A percentile compares a stretch with the other conserved stretches of the same genome.
Evolutionary conservation across 1,140 invertebrate species (phyloP).

Genomic region (Zaprionus davidi): DNA sequence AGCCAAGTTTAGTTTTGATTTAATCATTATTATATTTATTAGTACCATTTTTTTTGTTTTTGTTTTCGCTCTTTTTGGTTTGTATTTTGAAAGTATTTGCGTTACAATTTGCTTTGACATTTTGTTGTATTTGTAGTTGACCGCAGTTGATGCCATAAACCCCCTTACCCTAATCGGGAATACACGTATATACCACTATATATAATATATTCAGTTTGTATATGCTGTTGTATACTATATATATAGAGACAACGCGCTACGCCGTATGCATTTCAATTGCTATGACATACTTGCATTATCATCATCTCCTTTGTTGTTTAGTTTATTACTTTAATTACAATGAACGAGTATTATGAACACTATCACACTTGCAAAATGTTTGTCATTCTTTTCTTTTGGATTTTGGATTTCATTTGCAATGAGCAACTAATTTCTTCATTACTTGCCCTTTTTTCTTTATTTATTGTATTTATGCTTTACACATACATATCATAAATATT

Average conservation of each 20-base stretch:
- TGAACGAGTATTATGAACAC: conserved; percentile 82
- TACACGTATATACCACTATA: conserved; percentile 9
- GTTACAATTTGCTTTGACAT: conserved; percentile 43
- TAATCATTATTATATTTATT: conserved; percentile 59
- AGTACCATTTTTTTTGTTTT: conserved; percentile 40
- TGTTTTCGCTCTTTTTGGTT: conserved; percentile 24
- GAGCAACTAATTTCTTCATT: conserved; percentile 59
- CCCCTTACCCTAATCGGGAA: conserved; percentile 31
- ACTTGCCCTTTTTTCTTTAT: conserved; percentile 48
- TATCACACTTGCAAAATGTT: conserved; percentile 82
- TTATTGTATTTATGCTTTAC: conserved; percentile 72
- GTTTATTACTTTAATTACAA: conserved; percentile 75
- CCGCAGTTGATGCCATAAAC: conserved; percentile 9
- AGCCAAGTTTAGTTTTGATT: conserved; percentile 35
- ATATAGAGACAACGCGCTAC: conserved; percentile 28
- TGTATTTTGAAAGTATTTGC: conserved; percentile 54
- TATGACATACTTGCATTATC: conserved; percentile 30
- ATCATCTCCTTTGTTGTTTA: conserved; percentile 21
- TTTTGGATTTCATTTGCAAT: conserved; percentile 55
- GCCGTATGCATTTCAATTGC: conserved; percentile 38
- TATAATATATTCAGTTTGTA: conserved; percentile 17
- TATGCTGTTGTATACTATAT: conserved; percentile 21
- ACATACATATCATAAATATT: conserved; percentile 48
- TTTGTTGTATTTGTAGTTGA: conserved; percentile 21
- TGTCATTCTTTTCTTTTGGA: conserved; percentile 28